Conservation (phyloP, 2,797 vertebrate species). For the Valencia hispanica region DNA sequence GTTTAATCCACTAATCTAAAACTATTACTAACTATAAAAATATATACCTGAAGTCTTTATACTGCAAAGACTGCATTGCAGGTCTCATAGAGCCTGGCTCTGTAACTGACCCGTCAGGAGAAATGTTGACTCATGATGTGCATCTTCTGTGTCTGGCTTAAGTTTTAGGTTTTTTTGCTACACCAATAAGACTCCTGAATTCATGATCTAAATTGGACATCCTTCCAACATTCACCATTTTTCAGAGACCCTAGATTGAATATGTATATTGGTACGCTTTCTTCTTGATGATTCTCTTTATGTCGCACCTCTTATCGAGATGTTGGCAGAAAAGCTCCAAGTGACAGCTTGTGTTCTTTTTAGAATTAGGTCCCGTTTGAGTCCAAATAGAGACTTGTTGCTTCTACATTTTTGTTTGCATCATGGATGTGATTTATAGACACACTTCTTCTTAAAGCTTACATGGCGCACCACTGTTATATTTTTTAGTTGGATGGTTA, state of each 20-base stretch:
- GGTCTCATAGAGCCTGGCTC: neutral
- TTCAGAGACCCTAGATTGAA: neutral
- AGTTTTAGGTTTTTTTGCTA: neutral
- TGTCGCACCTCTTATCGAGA: neutral
- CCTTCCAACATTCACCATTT: neutral
- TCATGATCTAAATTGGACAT: neutral
- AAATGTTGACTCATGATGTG: slow-evolving; percentile 33
- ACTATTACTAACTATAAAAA: neutral
- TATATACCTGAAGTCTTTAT: neutral
- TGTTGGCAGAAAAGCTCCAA: neutral
- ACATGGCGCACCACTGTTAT: neutral
- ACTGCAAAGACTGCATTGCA: slow-evolving; percentile 7
- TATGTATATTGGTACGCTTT: neutral
- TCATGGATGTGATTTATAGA: neutral
- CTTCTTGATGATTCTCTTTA: neutral
- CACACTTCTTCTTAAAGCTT: neutral
- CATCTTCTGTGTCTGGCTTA: neutral
- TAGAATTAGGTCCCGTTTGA: neutral
- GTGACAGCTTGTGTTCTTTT: neutral
- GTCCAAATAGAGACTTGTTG: neutral
- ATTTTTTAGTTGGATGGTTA: neutral
- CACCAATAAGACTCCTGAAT: too few species aligned
- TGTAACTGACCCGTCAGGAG: slow-evolving; percentile 19
- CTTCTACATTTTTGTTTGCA: neutral
- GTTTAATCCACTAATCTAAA: neutral